Base-by-base conservation (phyloP, 2,888 invertebrate species). In the Tenthredo notha region DNA sequence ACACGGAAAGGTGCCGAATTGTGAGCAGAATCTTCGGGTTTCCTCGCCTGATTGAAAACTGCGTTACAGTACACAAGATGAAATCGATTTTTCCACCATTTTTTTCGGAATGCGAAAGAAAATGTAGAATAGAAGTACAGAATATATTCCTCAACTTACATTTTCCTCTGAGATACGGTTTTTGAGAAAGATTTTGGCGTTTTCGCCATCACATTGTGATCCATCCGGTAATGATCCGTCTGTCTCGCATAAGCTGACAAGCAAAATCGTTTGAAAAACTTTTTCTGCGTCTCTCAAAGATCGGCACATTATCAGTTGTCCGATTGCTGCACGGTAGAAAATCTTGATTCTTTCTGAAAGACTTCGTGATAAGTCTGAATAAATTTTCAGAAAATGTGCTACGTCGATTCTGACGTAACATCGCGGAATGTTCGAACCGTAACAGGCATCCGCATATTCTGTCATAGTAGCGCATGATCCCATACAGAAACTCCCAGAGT, bases 301-400 rank as follows among this genome's bases (percentile, higher is more conserved):
- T 72, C 82, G 50, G 12, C 74, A 72, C 43, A 61, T 47, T 29
- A 86, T 84, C 21, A 80, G 47, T 47, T 86, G 84, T 7, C 88
- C 86, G 25, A 88, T 82, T 6, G 78, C 86, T 43, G 84, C 86
- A 37, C 85, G 85, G 65, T 86, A 86, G 84, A 86, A 88, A n/a
- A 88, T 85, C 61, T 86, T 87, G 37, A 72, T 15, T 33, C 72
- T 15, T 0, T 25, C 47, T 2, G 75, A 12, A 10, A 47, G 40
- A 7, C 1, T 6, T 43, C 84, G 74, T 25, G 86, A 74, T n/a
- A 86, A 85, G 37, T 43, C 54, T 21, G 78, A 85, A 58, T 85
- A 87, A 12, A 78, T 74, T 72, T 87, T 86, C 2, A 88, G 86
- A 84, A 88, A 87, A 78, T 87, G 87, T 12, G 87, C 87, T 0